Evolutionary conservation across 2,113 vertebrate species (phyloP).

Genomic region (Eira barbara): DNA sequence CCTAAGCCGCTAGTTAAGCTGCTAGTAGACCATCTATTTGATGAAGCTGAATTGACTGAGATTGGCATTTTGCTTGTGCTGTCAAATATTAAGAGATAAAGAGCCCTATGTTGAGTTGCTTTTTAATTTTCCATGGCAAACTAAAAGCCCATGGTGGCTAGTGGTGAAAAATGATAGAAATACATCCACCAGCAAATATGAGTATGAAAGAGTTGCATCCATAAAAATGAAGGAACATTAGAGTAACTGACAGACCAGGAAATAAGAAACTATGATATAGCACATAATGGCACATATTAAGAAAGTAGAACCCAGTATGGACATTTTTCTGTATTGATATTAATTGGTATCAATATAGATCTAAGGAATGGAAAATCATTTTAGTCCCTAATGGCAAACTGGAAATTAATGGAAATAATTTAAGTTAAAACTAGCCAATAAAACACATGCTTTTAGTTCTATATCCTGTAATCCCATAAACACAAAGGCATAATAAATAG

Average conservation of each 20-base stretch:
- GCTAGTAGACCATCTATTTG: not conserved
- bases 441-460: not conserved
- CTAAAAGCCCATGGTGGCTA: not conserved
- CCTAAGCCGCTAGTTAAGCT: not conserved
- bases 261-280: slow-evolving; percentile 14
- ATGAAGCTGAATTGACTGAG: not conserved
- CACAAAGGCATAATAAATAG: not conserved
- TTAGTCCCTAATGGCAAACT: not conserved
- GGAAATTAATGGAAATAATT: not conserved
- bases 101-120: not conserved
- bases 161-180: not conserved
- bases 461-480: not conserved
- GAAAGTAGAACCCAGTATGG: not conserved
- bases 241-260: not conserved
- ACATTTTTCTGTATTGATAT: not conserved
- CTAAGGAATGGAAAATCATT: not conserved
- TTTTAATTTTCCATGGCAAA: slow-evolving; percentile 20
- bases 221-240: slow-evolving; percentile 18
- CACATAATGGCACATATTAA: not conserved
- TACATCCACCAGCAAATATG: not conserved
- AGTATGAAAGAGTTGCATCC: not conserved
- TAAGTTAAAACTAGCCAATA: not conserved
- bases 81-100: not conserved
- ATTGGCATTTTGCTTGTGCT: not conserved
- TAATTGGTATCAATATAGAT: not conserved